Evolutionary conservation across 2,113 vertebrate genomes (phyloP).

Genomic region (Opisthocomus hoazin): DNA sequence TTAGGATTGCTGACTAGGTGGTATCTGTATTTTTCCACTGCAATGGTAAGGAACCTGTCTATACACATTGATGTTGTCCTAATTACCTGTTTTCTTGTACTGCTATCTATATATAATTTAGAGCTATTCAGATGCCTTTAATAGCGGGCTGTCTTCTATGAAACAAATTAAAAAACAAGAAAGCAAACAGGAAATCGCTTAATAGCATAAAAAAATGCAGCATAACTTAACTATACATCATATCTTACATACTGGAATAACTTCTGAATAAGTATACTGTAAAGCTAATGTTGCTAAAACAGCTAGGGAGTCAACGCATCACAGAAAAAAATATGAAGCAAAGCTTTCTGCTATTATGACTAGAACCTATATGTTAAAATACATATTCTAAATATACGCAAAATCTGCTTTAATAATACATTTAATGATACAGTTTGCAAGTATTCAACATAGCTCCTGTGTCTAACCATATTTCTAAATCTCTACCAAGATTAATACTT

Average conservation of each 20-base stretch:
- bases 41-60: background rate
- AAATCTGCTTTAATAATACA: background rate
- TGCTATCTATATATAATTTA: background rate
- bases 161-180: background rate
- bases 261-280: background rate
- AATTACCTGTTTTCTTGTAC: background rate
- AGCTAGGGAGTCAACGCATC: background rate
- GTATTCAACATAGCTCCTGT: background rate
- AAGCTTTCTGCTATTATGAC: background rate
- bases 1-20: background rate
- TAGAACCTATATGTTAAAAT: background rate
- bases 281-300: background rate
- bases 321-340: background rate
- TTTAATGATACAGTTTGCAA: background rate
- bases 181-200: background rate
- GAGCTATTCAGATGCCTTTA: background rate
- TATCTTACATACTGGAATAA: background rate
- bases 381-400: background rate
- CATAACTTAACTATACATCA: background rate
- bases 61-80: background rate
- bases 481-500: background rate
- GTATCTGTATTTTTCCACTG: background rate
- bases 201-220: background rate
- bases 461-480: background rate
- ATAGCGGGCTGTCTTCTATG: fast-evolving